Conservation (phyloP, 2,888 invertebrate genomes). For the Parnassius apollo region DNA sequence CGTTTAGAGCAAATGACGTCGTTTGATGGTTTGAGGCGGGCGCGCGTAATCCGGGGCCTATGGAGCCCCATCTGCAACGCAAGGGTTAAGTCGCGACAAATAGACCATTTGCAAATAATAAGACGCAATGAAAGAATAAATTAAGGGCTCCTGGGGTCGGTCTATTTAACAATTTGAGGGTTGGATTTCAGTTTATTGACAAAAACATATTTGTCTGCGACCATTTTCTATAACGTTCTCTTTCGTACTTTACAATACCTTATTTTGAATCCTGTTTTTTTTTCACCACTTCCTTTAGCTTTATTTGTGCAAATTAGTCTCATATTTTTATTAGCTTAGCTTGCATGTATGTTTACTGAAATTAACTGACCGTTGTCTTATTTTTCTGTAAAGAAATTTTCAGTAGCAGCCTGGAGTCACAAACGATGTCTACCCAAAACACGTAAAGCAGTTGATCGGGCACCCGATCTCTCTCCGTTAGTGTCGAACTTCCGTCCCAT, state of each 20-base stretch:
- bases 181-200: conserved; percentile 31
- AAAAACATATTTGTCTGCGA: conserved; percentile 17
- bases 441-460: no score
- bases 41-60: conserved; percentile 69
- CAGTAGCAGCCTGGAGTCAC: no score
- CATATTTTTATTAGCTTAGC: neutral
- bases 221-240: neutral
- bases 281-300: neutral
- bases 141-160: conserved; percentile 57
- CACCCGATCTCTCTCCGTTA: no score
- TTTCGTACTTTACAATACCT: no score
- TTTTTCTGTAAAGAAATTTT: no score
- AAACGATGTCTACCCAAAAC: no score
- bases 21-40: conserved; percentile 74
- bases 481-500: no score
- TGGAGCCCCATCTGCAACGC: conserved; percentile 74
- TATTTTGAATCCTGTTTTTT: neutral
- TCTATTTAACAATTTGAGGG: conserved; percentile 38
- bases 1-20: conserved; percentile 75
- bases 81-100: conserved; percentile 81
- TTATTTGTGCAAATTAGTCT: neutral
- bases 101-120: conserved; percentile 81
- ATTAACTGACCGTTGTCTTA: no score
- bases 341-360: no score
- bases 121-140: conserved; percentile 81